Base-by-base conservation (phyloP, 1,140 invertebrate species). In the Planococcus citri region DNA sequence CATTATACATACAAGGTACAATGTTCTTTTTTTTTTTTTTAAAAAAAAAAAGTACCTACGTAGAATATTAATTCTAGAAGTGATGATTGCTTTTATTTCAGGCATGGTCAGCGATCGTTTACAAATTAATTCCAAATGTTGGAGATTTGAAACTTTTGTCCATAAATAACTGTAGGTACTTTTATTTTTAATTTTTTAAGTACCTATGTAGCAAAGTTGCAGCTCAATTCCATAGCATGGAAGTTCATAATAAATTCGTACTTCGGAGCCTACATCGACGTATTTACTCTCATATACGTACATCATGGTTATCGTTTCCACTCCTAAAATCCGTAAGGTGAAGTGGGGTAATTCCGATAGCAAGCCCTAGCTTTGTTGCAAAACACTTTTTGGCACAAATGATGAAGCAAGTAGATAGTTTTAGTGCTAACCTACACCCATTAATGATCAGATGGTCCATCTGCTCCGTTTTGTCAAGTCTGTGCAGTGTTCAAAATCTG, bases 91-190 rank as follows among this genome's bases (percentile, higher is more conserved):
- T 68, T 69, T 24, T 21, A 17, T 38, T 69, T n/a, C 27, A 75
- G 83, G 97, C 97, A 0, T 99, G 97, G 97, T 98, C 97, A 41
- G 94, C 91, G 70, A 99, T 99, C 80, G 97, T 99, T 4, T 98
- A 99, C 76, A 95, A 95, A 83, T 83, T 99, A 72, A 98, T 99
- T 78, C 96, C 97, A 29, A 99, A 99, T 84, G 95, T 99, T 0
- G 89, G 94, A 76, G 91, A 95, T 72, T 80, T 99, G 24, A 70
- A 37, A n/a, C 9, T 70, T 24, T 68, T 69, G 14, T 6, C 41
- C 27, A 68, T 58, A 20, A 60, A 4, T 20, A 6, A 22, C 8
- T 17, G 4, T 6, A 22, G n/a, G n/a, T n/a, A n/a, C n/a, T 9
- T 17, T 60, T 60, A 22, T 22, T 60, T 60, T n/a, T n/a, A 4